Evolutionary conservation across 2,888 invertebrate species (phyloP), one percentile per base, ranked within the genome.

Genomic region (Serrognathus titanus): DNA sequence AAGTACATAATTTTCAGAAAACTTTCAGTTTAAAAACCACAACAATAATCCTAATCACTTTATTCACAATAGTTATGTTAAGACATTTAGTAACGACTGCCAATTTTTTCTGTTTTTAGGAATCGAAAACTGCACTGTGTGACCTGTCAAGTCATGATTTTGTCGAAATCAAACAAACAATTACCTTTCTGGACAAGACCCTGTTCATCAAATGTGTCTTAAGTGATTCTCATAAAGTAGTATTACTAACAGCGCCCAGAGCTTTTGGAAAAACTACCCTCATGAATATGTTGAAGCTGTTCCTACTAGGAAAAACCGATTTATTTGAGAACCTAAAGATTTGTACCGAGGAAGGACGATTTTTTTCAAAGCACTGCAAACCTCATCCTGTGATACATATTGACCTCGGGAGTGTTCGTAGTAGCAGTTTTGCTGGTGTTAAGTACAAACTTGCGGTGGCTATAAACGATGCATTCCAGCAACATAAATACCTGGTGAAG

Each of bases 1-100:
- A 49, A 49, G 50, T 38, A 57, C 41, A 45, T 65, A 53, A 55
- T 68, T 24, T 51, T 58, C n/a, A 61, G 61, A 55, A 61, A 62
- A 53, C 39, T n/a, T n/a, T 38, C 11, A 38, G 16, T 16, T 16
- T 16, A 16, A 16, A 16, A 16, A 16, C 16, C 39, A 38, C 39
- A 38, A 11, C 2, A 38, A 38, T 38, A n/a, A 38, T 11, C 50
- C 39, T 50, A 38, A 16, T 16, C 16, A 16, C 16, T 16, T 16
- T 16, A 48, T 48, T 48, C 36, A 48, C 20, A 48, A 48, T 12
- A 48, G 48, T 36, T 48, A 48, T 36, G 48, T n/a, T 48, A 48
- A 36, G 24, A 5, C 6, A 24, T 24, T 24, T 20, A 20, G 4
- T 20, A 20, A 20, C 20, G 3, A 20, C 3, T 20, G 20, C 3